Evolutionary conservation across 2,888 invertebrate species (phyloP), one percentile per base, ranked within the genome.

Genomic region (Agriopis marginaria): DNA sequence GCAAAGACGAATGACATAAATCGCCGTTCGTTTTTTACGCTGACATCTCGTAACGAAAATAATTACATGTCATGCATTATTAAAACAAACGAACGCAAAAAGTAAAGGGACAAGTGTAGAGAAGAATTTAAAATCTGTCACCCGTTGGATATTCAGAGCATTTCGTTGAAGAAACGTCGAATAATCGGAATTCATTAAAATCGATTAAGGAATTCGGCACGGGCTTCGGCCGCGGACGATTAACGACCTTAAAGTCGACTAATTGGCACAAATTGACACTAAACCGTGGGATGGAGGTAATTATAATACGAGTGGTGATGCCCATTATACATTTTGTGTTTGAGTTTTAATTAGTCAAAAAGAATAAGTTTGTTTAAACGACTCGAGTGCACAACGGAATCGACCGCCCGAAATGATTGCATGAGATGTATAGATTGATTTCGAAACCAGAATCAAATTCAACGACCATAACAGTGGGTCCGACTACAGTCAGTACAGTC

Each of bases 61-160:
- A 91, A 92, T 90, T 88, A 90, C 89, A 87, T 83, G 81, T 89
- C 89, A 92, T 92, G 91, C 89, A 92, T 93, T 92, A 93, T 93
- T 90, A 83, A 93, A 90, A 86, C 88, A 87, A 89, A 87, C 82
- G 85, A 75, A 61, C 63, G 75, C 85, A 90, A 88, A 89, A 90
- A 86, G 75, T 82, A 77, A 79, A 81, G 79, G 79, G 82, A 87
- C 92, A 93, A 93, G 93, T 93, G 93, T 93, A 93, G 90, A 82
- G 86, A 91, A 91, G 90, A 93, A 93, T 93, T 93, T 91, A 89
- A 92, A 93, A 91, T 93, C 91, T 93, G 92, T 93, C 94, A 93
- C 92, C 89, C 85, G 86, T 86, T 90, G 86, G 83, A 90, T 89
- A 93, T 92, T 91, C 91, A 84, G 88, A 88, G 87, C 89, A 89